Conservation (phyloP, 1,140 invertebrate species). For the Tyrophagus putrescentiae region DNA sequence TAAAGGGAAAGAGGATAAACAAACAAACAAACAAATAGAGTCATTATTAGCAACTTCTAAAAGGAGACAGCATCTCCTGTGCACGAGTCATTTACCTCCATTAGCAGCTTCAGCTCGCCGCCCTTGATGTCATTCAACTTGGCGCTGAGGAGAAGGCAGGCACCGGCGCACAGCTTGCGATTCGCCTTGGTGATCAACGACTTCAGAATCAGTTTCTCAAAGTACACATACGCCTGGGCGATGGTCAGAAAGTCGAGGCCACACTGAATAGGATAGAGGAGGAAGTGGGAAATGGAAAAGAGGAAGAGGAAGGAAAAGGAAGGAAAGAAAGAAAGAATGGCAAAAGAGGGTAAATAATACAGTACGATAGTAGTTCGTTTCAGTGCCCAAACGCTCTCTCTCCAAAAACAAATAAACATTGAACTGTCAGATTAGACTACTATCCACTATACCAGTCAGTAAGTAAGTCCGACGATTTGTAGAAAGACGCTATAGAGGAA, state of each 20-base stretch:
- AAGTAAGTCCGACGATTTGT: too few species aligned
- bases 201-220: conserved; percentile 84
- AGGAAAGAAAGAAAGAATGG: too few species aligned
- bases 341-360: too few species aligned
- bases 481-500: too few species aligned
- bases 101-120: conserved; percentile 26
- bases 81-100: conserved; percentile 25
- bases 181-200: conserved; percentile 85
- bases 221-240: conserved; percentile 90
- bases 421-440: too few species aligned
- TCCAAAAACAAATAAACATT: too few species aligned
- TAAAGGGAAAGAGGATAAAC: background rate
- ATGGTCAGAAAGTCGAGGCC: conserved; percentile 75
- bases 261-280: conserved; percentile 34
- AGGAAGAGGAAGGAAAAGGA: too few species aligned
- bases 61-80: conserved; percentile 1
- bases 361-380: too few species aligned
- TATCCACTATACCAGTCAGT: too few species aligned
- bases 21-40: background rate
- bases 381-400: too few species aligned
- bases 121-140: conserved; percentile 88
- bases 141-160: conserved; percentile 77
- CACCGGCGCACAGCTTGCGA: conserved; percentile 82
- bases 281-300: background rate
- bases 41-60: conserved; percentile 27